These are phyloP conservation scores for Lasius fuliginosus DNA, from an alignment of 2,888 invertebrate genomes.

Conservation along the genomic window DNA sequence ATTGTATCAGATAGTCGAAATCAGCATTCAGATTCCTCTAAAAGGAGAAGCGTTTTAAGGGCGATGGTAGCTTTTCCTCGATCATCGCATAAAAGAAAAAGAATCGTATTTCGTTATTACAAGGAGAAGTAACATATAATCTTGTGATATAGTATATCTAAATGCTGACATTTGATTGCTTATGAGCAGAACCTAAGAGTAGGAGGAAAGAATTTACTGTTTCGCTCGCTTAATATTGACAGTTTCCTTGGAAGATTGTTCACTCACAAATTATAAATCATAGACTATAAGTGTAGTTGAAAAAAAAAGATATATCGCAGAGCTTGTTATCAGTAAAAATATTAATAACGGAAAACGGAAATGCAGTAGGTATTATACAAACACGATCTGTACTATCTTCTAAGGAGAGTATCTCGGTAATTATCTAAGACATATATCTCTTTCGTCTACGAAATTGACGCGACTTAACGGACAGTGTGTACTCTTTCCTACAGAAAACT, in stretches of 20 bases:
- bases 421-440: neutral
- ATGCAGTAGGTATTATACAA: neutral
- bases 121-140: neutral
- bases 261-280: conserved; percentile 1
- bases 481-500: conserved; percentile 75
- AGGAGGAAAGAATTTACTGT: conserved; percentile 63
- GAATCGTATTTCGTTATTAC: neutral
- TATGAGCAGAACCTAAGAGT: conserved; percentile 64
- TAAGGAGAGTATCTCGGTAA: conserved; percentile 25
- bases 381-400: neutral
- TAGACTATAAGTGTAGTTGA: neutral
- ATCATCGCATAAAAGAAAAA: neutral
- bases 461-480: conserved; percentile 47
- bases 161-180: conserved; percentile 51
- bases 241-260: conserved; percentile 46
- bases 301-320: neutral
- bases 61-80: neutral
- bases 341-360: conserved; percentile 12
- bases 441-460: neutral
- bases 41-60: neutral
- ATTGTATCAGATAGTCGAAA: conserved; percentile 66
- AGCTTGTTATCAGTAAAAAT: conserved; percentile 1
- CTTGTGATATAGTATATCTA: conserved; percentile 28
- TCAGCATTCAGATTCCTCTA: conserved; percentile 61
- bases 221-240: conserved; percentile 39